Percentiles rank a stretch among this genome's conserved stretches.
Conservation (phyloP, 2,888 invertebrate species). For the Drosophila acutilabella region DNA sequence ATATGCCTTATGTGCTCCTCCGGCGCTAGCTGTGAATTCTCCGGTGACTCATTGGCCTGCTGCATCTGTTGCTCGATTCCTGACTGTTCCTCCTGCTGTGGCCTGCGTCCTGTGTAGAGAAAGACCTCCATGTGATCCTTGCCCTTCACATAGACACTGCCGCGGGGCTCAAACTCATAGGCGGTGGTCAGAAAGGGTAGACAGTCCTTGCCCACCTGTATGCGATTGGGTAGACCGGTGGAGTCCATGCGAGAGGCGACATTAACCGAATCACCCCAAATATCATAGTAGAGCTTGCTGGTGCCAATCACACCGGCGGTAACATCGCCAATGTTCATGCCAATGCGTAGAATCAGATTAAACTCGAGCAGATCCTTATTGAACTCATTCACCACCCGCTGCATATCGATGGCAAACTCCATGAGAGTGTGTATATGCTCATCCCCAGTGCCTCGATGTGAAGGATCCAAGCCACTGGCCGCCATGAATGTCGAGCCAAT, state of each 20-base stretch:
- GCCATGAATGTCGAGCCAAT: slow-evolving; percentile 99
- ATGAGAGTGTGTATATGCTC: slow-evolving; percentile 93
- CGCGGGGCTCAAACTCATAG: slow-evolving; percentile 96
- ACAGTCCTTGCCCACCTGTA: slow-evolving; percentile 93
- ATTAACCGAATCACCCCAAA: slow-evolving; percentile 99
- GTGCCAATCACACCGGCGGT: slow-evolving; percentile 99
- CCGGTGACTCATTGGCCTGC: background rate
- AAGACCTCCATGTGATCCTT: slow-evolving; percentile 98
- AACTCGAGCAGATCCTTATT: slow-evolving; percentile 96
- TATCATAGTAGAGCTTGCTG: slow-evolving; percentile 97
- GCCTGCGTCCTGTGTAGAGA: slow-evolving; percentile 86
- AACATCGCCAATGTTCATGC: slow-evolving; percentile 97
- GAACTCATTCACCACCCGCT: slow-evolving; percentile 93
- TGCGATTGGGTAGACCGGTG: slow-evolving; percentile 94
- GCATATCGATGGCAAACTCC: slow-evolving; percentile 97
- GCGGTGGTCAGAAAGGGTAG: slow-evolving; percentile 89
- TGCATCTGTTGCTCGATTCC: slow-evolving; percentile 10
- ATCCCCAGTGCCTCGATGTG: slow-evolving; percentile 89
- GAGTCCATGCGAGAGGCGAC: slow-evolving; percentile 99
- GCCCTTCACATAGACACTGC: slow-evolving; percentile 97
- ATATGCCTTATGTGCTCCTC: background rate
- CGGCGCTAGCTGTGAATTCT: background rate
- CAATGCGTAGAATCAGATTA: slow-evolving; percentile 93
- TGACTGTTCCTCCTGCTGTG: slow-evolving; percentile 46
- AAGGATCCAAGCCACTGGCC: slow-evolving; percentile 96